Conservation (phyloP, 2,888 invertebrate genomes). For the Cepaea hortensis region DNA sequence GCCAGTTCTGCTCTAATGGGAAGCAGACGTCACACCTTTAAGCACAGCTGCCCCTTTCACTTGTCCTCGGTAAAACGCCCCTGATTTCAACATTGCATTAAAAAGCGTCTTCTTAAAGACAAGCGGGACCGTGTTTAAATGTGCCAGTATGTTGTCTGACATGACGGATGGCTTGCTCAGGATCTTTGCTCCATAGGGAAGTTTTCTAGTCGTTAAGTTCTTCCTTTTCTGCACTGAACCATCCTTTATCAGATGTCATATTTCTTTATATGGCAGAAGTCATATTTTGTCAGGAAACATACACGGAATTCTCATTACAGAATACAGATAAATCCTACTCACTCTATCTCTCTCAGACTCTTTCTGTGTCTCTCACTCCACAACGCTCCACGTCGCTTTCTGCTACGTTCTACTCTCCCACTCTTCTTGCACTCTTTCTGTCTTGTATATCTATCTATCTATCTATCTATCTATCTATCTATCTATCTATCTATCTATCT, state of each 20-base stretch:
- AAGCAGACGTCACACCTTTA: no score
- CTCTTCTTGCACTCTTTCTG: no score
- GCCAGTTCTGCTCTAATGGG: no score
- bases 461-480: slow-evolving; percentile 33
- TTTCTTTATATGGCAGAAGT: not conserved
- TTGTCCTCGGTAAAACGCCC: no score
- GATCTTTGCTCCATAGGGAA: not conserved
- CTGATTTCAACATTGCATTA: no score
- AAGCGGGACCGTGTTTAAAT: not conserved
- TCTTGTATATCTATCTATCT: not conserved
- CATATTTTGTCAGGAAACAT: not conserved
- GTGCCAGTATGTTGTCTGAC: slow-evolving; percentile 3
- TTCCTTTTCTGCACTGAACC: not conserved
- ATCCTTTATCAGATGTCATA: not conserved
- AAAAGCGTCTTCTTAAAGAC: no score
- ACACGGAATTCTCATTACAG: not conserved
- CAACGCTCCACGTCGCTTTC: not conserved
- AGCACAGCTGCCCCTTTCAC: no score
- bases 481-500: slow-evolving; percentile 43
- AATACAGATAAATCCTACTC: no score
- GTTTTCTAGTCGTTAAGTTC: not conserved
- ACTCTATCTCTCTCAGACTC: not conserved
- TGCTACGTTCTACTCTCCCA: not conserved
- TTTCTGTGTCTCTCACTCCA: not conserved
- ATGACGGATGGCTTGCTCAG: not conserved